These are phyloP conservation scores for Tetranychus piercei DNA, from an alignment of 2,888 invertebrate genomes.

Conservation along the genomic window DNA sequence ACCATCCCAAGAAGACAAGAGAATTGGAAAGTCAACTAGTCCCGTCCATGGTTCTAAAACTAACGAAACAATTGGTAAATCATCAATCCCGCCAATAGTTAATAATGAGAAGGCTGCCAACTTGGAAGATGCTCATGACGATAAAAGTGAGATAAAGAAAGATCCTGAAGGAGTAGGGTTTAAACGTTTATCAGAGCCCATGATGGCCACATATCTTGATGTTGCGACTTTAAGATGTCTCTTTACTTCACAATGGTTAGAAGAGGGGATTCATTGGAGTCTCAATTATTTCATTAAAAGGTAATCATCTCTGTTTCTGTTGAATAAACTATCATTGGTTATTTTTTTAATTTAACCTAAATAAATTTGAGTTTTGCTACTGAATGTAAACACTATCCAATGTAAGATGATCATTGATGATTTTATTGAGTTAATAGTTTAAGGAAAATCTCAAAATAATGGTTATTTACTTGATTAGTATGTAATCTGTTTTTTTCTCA, in stretches of 20 bases:
- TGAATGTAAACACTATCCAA: background rate
- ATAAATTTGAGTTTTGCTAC: background rate
- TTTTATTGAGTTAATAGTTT: background rate
- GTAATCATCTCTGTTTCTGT: slow-evolving; percentile 30
- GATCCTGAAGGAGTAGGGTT: background rate
- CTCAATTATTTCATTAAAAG: slow-evolving; percentile 72
- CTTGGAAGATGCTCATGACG: background rate
- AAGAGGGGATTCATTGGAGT: slow-evolving; percentile 95
- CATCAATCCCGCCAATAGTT: background rate
- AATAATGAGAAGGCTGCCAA: background rate
- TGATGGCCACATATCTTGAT: slow-evolving; percentile 80
- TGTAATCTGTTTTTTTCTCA: background rate
- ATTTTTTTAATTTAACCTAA: background rate
- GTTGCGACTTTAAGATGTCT: slow-evolving; percentile 86
- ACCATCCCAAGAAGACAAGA: background rate
- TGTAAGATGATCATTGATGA: background rate
- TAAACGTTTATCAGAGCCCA: slow-evolving; percentile 14
- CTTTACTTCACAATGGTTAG: slow-evolving; percentile 90
- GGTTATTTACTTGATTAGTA: background rate
- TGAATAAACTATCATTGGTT: no score
- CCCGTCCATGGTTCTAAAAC: background rate
- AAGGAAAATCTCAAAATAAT: background rate
- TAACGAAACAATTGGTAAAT: background rate
- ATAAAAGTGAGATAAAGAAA: background rate
- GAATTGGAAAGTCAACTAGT: slow-evolving; percentile 2